Evolutionary conservation across 2,888 invertebrate genomes (phyloP), one percentile per base, ranked within the genome.

Genomic region (Teinopalpus imperialis): DNA sequence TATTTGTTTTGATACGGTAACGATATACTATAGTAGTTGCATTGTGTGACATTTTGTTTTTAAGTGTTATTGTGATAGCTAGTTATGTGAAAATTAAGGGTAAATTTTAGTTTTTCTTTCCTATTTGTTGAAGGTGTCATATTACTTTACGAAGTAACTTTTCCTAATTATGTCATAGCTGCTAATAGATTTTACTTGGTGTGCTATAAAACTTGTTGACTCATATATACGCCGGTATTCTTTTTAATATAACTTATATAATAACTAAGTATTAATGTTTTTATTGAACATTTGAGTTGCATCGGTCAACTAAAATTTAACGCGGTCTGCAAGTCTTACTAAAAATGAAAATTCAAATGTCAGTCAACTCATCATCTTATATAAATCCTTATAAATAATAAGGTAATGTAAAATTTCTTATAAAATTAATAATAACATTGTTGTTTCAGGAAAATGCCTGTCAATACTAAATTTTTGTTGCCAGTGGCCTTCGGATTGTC

Each of bases 401-500:
- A 13, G 13, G n/a, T 27, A 5, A 30, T 32, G 16, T 16, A 13
- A 5, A 8, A 1, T 14, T 26, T 47, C 41, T 13, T 2, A 29
- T n/a, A 21, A 26, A 24, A n/a, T 24, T 30, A 14, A 2, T 14
- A 30, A 21, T 23, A 5, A 6, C n/a, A 35, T 3, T 34, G 42
- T 52, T 56, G 39, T 71, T 76, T 31, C 54, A 75, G 78, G 44
- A 70, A 57, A 43, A 86, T 86, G 85, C 58, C 75, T 12, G 42
- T 74, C 0, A 73, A 72, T 39, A 51, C 74, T 7, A 85, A 81
- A 46, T 51, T 85, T n/a, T 52, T 78, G 1, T 43, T 92, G 49
- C 92, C 94, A 20, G 63, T 93, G 23, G 81, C 91, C 30, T 69
- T 94, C 10, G 94, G 94, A 7, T 69, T 94, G 40, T 92, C 94